A percentile compares a stretch with the other conserved stretches of the same genome.
These are phyloP conservation scores for Morelia viridis DNA, from an alignment of 2,797 vertebrate genomes.

Conservation along the genomic window DNA sequence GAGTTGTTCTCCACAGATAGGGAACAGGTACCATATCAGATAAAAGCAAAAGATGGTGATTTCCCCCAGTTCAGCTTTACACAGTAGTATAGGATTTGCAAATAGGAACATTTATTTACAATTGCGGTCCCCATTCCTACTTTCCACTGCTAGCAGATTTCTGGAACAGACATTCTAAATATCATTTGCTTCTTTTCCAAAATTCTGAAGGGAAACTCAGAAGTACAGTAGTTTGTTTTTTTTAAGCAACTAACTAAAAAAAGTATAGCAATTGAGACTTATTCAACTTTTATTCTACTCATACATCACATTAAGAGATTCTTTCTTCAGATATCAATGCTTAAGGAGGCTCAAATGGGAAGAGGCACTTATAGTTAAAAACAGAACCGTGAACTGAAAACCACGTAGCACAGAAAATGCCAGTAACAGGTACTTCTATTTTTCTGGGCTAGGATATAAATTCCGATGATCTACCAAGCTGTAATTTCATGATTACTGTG, in stretches of 20 bases:
- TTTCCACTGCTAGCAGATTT: neutral
- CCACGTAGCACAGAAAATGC: neutral
- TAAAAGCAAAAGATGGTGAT: neutral
- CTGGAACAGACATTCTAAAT: neutral
- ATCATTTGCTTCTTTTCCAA: neutral
- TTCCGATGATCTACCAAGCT: neutral
- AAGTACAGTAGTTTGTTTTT: neutral
- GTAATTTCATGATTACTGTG: neutral
- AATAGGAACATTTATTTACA: neutral
- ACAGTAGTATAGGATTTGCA: neutral
- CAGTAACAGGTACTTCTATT: neutral
- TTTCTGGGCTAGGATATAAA: neutral
- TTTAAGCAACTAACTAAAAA: neutral
- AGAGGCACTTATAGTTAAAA: no score
- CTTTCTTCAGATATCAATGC: neutral
- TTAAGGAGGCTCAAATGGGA: neutral
- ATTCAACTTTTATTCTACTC: neutral
- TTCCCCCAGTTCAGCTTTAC: neutral
- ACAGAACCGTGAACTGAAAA: neutral
- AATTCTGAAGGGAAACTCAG: neutral
- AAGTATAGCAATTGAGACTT: neutral
- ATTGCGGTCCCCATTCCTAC: neutral
- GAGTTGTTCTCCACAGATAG: neutral
- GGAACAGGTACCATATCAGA: neutral
- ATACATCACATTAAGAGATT: neutral